Evolutionary conservation across 1,140 invertebrate species (phyloP), one percentile per base, ranked within the genome.

Genomic region (Agrilus planipennis): DNA sequence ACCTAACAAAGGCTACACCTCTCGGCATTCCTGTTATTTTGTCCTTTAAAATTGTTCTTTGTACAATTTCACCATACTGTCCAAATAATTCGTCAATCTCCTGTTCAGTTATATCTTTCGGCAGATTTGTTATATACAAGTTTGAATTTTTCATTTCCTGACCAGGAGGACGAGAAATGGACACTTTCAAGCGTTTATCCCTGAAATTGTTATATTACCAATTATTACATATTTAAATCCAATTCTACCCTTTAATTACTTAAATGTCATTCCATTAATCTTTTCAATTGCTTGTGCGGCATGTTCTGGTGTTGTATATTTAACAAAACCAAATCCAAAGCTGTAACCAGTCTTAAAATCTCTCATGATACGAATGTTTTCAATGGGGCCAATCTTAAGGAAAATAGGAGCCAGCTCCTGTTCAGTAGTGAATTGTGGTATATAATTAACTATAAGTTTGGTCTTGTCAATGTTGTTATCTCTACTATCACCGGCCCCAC

Each of bases 261-360:
- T 55, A 28, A 51, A 60, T 41, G 51, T 56, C 44, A 88, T 76
- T 16, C 90, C 89, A 65, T 94, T 93, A 44, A 94, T 71, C 5
- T 79, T 78, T 50, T 78, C 73, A 44, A 94, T 92, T 19, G 91
- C 91, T 51, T 79, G 75, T 25, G 75, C 65, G 15, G 90, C 90
- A 69, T 92, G 88, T 58, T 87, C 80, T 44, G 83, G 77, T 46
- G 77, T 79, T 19, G 77, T 70, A 63, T 88, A 96, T 61, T 94
- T 92, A 12, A 95, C 89, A 70, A 96, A 96, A 14, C 89, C 91
- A 67, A 93, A 96, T 11, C 92, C 91, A 64, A 89, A 95, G 63
- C 88, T 92, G 63, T 95, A 95, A 16, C 88, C 88, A 64, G 89
- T 91, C 73, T 87, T 65, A 31, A 72, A 63, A 82, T 93, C 86